Evolutionary conservation across 2,888 invertebrate species (phyloP), one percentile per base, ranked within the genome.

Genomic region (Eudasyphora cyanicolor): DNA sequence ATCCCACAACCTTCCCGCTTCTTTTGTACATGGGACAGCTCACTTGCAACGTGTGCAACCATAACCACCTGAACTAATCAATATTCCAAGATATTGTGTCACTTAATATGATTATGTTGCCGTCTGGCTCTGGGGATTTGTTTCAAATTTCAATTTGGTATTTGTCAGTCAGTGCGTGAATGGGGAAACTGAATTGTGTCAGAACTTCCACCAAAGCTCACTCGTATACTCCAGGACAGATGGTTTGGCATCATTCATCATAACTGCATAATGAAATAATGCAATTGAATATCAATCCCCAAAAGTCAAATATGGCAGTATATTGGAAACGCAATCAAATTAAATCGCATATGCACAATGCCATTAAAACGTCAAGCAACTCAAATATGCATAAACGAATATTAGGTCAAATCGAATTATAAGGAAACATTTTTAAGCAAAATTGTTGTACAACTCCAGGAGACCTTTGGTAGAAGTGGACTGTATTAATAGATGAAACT

Each of bases 261-360:
- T 60, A 29, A 42, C 64, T 24, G 67, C 27, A 69, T 42, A 69
- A 38, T 17, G 64, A 38, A 70, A 60, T 60, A 62, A 70, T 70
- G 60, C 49, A 64, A 78, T 71, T 71, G 71, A 60, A 71, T 78
- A 27, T 54, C 49, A 27, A 64, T 71, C 42, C 71, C 71, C 60
- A 62, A 71, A 78, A 24, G 51, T 35, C 21, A 24, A 57, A 54
- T 71, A 69, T 27, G 24, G 2, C 49, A 19, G 49, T 49, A 49
- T 49, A 51, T 78, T 78, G 4, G 57, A 57, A 67, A 77, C 62
- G 24, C 60, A 70, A 70, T 77, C 70, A 77, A 77, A 70, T 71
- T 57, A 57, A 57, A 14, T 57, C 12, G 27, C 27, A 57, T 12
- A 27, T 27, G 12, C 17, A 57, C 27, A 57, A 19, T 57, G 27